Conservation (phyloP, 2,888 invertebrate genomes). For the Agapostemon virescens region DNA sequence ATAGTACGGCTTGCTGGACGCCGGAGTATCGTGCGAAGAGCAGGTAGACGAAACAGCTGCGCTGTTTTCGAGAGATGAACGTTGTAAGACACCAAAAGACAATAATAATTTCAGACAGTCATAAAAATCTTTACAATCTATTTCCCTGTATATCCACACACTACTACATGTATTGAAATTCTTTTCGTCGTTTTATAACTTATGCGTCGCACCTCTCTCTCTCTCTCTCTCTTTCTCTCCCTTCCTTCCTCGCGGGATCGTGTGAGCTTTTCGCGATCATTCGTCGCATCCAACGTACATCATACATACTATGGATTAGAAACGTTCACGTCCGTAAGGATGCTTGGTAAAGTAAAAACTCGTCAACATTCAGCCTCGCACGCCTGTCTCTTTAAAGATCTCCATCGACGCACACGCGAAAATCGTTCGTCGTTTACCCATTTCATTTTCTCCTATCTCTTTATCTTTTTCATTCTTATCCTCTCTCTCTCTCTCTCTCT, state of each 20-base stretch:
- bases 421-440: slow-evolving; percentile 36
- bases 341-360: slow-evolving; percentile 27
- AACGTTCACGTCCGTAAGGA: slow-evolving; percentile 41
- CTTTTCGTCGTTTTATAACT: slow-evolving; percentile 54
- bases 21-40: slow-evolving; percentile 3
- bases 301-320: slow-evolving; percentile 50
- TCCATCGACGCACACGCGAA: slow-evolving; percentile 38
- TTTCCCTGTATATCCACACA: slow-evolving; percentile 66
- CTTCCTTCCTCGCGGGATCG: slow-evolving; percentile 39
- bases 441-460: not conserved
- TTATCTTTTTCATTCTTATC: not conserved
- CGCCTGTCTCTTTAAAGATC: slow-evolving; percentile 15
- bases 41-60: slow-evolving; percentile 43
- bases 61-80: slow-evolving; percentile 32
- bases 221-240: slow-evolving; percentile 1
- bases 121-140: slow-evolving; percentile 65
- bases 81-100: slow-evolving; percentile 45
- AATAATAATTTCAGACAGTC: slow-evolving; percentile 59
- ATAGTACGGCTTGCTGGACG: slow-evolving; percentile 8
- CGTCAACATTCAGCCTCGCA: slow-evolving; percentile 27
- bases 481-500: not conserved
- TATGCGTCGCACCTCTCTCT: slow-evolving; percentile 26
- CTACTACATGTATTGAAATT: slow-evolving; percentile 60
- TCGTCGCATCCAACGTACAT: slow-evolving; percentile 51
- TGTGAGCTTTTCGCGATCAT: slow-evolving; percentile 39